Evolutionary conservation across 2,113 vertebrate genomes (phyloP).

Genomic region (Ornithorhynchus anatinus): DNA sequence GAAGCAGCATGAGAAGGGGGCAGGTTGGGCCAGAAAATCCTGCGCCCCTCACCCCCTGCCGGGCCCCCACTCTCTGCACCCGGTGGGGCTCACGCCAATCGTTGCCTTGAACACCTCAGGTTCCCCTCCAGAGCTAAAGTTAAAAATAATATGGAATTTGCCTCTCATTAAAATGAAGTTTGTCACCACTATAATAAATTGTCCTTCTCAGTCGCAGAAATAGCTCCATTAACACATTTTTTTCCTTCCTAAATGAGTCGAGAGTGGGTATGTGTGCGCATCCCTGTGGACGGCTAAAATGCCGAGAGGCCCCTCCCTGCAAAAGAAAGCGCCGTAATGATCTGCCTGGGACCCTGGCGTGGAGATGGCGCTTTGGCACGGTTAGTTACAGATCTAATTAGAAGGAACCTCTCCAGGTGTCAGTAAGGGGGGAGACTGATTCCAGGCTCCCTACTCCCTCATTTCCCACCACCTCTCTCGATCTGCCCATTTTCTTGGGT

Average conservation of each 20-base stretch:
- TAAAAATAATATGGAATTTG: conserved; percentile 27
- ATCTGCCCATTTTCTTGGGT: background rate
- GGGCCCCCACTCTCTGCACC: no score
- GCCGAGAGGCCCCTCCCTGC: conserved; percentile 21
- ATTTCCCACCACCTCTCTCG: background rate
- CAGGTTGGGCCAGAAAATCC: no score
- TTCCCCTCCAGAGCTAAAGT: background rate
- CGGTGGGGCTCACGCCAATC: no score
- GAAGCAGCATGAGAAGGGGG: no score
- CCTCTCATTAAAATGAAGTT: conserved; percentile 54
- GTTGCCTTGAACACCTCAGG: background rate
- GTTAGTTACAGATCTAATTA: conserved; percentile 51
- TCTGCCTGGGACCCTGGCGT: conserved; percentile 12
- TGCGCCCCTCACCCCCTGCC: no score
- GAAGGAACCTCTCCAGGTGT: conserved; percentile 1
- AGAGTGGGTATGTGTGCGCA: conserved; percentile 44
- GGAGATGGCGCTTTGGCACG: background rate
- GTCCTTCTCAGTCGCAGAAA: conserved; percentile 57
- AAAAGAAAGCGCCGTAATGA: conserved; percentile 49
- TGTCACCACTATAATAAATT: conserved; percentile 60
- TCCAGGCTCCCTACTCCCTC: background rate
- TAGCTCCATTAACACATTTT: conserved; percentile 53
- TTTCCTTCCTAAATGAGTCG: conserved; percentile 50
- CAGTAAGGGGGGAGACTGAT: background rate
- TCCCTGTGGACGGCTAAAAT: conserved; percentile 26